Conservation (phyloP, 1,140 invertebrate genomes). For the Drosophila lacteicornis region DNA sequence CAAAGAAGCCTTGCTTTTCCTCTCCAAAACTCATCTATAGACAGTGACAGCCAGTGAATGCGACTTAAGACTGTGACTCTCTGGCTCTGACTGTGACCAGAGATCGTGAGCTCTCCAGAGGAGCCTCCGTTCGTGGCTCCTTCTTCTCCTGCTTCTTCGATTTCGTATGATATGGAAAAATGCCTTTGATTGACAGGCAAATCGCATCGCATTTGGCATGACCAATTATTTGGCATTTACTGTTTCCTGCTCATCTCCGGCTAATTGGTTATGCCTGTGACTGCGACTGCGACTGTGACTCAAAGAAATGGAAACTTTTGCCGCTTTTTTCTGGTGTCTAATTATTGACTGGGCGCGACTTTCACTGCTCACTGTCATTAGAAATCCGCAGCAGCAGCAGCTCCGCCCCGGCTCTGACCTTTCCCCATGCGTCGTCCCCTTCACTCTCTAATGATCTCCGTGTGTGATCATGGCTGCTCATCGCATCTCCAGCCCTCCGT, state of each 20-base stretch:
- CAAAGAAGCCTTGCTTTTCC: conserved; percentile 1
- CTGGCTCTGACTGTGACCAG: background rate
- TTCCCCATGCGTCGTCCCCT: conserved; percentile 2
- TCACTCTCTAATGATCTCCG: conserved; percentile 48
- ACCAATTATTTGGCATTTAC: conserved; percentile 59
- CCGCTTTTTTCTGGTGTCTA: conserved; percentile 41
- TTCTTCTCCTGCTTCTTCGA: background rate
- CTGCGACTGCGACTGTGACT: background rate
- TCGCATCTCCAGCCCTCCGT: background rate
- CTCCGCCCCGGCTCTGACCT: background rate
- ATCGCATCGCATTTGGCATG: conserved; percentile 51
- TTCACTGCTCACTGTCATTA: conserved; percentile 53
- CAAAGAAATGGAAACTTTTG: conserved; percentile 28
- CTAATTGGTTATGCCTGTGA: conserved; percentile 46
- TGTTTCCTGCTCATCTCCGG: conserved; percentile 39
- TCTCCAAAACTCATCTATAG: background rate
- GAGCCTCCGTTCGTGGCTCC: background rate
- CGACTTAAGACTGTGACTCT: background rate
- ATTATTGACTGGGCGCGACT: conserved; percentile 61
- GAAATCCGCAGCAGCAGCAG: background rate
- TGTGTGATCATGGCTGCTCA: conserved; percentile 5
- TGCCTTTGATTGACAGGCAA: conserved; percentile 43
- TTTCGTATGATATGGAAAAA: conserved; percentile 29
- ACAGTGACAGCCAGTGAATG: conserved; percentile 2
- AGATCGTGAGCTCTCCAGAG: conserved; percentile 35